Conservation (phyloP, 1,140 invertebrate species). For the Drosophila kohkoa region DNA sequence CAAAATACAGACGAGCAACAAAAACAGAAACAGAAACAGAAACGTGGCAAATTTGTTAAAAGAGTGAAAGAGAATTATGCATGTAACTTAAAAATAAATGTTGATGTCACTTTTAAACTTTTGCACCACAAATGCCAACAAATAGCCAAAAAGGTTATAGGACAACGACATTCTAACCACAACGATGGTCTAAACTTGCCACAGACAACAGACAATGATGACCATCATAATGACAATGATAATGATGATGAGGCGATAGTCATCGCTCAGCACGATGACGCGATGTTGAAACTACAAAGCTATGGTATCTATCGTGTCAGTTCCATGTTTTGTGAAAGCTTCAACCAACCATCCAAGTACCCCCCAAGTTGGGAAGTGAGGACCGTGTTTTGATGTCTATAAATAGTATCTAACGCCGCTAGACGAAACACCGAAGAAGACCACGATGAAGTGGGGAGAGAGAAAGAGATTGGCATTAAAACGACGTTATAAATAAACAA, state of each 20-base stretch:
- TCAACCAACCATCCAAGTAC: conserved; percentile 32
- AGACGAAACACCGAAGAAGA: conserved; percentile 7
- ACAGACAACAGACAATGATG: not conserved
- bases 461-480: conserved; percentile 26
- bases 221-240: conserved; percentile 6
- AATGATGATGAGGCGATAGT: conserved; percentile 27
- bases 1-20: conserved; percentile 32
- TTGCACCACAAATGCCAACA: conserved; percentile 34
- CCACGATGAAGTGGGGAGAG: not conserved
- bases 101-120: conserved; percentile 72
- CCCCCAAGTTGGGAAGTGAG: conserved; percentile 30
- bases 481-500: conserved; percentile 58
- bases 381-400: conserved; percentile 56
- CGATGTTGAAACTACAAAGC: conserved; percentile 35
- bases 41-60: conserved; percentile 17
- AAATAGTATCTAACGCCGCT: conserved; percentile 55
- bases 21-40: not conserved
- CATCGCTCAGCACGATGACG: conserved; percentile 33
- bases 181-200: conserved; percentile 8
- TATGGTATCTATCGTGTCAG: conserved; percentile 23
- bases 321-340: conserved; percentile 65
- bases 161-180: conserved; percentile 71
- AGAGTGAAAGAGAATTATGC: conserved; percentile 40
- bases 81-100: conserved; percentile 79
- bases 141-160: conserved; percentile 73